A percentile compares a stretch with the other conserved stretches of the same genome.
Conservation (phyloP, 2,113 vertebrate genomes). For the Oncorhynchus mykiss region DNA sequence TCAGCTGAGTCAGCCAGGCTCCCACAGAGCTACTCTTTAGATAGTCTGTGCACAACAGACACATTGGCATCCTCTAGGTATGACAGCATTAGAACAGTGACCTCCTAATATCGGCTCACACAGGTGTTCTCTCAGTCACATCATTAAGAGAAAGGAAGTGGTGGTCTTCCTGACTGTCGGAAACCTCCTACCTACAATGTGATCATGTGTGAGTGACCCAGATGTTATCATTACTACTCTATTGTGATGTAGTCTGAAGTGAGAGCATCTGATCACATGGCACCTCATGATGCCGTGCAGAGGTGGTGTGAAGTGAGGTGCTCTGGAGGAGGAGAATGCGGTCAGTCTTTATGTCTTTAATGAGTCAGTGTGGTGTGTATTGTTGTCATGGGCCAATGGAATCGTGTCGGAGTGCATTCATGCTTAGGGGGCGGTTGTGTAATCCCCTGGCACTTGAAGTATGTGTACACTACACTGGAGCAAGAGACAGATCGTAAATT, state of each 20-base stretch:
- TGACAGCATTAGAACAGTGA: neutral
- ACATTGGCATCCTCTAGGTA: too few relatives aligned
- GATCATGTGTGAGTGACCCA: slow-evolving; percentile 8
- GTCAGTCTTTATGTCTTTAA: slow-evolving; percentile 30
- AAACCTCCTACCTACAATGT: neutral
- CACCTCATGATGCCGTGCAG: slow-evolving; percentile 38
- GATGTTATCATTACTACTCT: slow-evolving; percentile 22
- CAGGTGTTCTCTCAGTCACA: neutral
- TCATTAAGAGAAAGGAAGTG: neutral
- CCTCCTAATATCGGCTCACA: neutral
- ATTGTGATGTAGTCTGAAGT: neutral
- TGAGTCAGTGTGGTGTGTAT: slow-evolving; percentile 33
- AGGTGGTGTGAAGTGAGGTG: slow-evolving; percentile 38
- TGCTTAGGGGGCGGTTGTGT: slow-evolving; percentile 65
- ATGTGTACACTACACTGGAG: slow-evolving; percentile 59
- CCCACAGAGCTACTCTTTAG: neutral
- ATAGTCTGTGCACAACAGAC: neutral
- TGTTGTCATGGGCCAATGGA: slow-evolving; percentile 49
- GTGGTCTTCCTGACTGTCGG: neutral
- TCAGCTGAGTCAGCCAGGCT: slow-evolving; percentile 48
- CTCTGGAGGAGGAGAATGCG: slow-evolving; percentile 17
- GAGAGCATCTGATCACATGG: slow-evolving; percentile 1
- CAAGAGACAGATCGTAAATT: slow-evolving; percentile 39
- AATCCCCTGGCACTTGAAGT: slow-evolving; percentile 65
- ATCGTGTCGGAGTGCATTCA: slow-evolving; percentile 46